A percentile compares a stretch with the other conserved stretches of the same genome.
Evolutionary conservation across 2,888 invertebrate species (phyloP).

Genomic region (Myopa tessellatipennis): DNA sequence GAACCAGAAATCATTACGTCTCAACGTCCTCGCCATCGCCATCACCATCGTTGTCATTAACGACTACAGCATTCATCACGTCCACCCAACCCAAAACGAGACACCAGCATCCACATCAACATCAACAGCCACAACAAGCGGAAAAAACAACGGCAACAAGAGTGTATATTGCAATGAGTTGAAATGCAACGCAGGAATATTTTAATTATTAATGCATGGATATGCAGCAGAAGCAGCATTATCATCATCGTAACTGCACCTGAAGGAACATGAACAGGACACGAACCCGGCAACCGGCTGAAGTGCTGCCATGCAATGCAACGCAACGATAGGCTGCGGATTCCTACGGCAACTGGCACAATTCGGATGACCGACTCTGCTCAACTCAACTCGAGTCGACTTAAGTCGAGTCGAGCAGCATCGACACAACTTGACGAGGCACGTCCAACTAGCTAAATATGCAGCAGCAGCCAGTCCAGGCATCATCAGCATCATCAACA

Average conservation of each 20-base stretch:
- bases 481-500: neutral
- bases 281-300: conserved; percentile 15
- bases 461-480: conserved; percentile 22
- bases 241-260: conserved; percentile 41
- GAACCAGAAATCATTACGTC: conserved; percentile 47
- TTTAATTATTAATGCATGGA: conserved; percentile 60
- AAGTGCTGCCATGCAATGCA: conserved; percentile 8
- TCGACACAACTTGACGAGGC: conserved; percentile 6
- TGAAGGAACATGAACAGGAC: conserved; percentile 25
- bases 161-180: conserved; percentile 45
- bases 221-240: conserved; percentile 41
- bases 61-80: neutral
- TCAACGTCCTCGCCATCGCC: conserved; percentile 37
- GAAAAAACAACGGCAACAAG: conserved; percentile 35
- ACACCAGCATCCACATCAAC: conserved; percentile 17
- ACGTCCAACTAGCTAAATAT: neutral
- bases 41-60: conserved; percentile 27
- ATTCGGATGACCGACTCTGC: conserved; percentile 57
- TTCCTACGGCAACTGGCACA: conserved; percentile 51
- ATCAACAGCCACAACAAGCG: conserved; percentile 44
- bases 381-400: conserved; percentile 48
- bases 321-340: conserved; percentile 25
- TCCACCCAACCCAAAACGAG: neutral
- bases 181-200: conserved; percentile 56
- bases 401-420: conserved; percentile 32